Evolutionary conservation across 1,140 invertebrate genomes (phyloP).

Genomic region (Calycopis cecrops): DNA sequence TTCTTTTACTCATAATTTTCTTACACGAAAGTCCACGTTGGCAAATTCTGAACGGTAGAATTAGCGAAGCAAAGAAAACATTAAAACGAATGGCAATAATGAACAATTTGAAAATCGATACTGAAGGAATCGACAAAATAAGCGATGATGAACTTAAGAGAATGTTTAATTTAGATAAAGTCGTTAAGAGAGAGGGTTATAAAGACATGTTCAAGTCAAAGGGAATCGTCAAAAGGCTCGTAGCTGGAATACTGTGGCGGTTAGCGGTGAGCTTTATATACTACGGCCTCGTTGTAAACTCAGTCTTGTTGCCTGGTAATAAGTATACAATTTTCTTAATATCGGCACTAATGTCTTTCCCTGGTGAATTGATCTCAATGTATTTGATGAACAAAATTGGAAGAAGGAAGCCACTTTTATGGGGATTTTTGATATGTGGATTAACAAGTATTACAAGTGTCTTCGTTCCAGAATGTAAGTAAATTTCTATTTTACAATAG

Average conservation of each 20-base stretch:
- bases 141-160: constrained; percentile 34
- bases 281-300: constrained; percentile 86
- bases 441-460: constrained; percentile 32
- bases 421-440: constrained; percentile 76
- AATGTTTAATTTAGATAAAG: constrained; percentile 35
- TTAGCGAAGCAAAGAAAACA: constrained; percentile 77
- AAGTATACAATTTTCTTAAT: constrained; percentile 81
- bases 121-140: constrained; percentile 34
- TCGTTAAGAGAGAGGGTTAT: constrained; percentile 31
- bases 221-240: constrained; percentile 41
- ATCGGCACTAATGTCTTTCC: constrained; percentile 80
- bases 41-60: constrained; percentile 82
- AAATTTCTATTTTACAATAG: constrained; percentile 11
- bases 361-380: constrained; percentile 79
- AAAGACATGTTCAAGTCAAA: constrained; percentile 35
- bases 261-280: constrained; percentile 82
- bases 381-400: constrained; percentile 78
- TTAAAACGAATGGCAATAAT: constrained; percentile 76
- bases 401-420: constrained; percentile 75
- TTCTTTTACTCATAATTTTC: constrained; percentile 77
- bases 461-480: constrained; percentile 41
- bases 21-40: constrained; percentile 82
- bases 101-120: constrained; percentile 71
- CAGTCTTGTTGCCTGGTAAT: constrained; percentile 81
- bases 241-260: constrained; percentile 74